A percentile compares a stretch with the other conserved stretches of the same genome.
phyloP scores from a whole-genome alignment of 1,140 invertebrate species.

The Scaptomyza pallida region DNA sequence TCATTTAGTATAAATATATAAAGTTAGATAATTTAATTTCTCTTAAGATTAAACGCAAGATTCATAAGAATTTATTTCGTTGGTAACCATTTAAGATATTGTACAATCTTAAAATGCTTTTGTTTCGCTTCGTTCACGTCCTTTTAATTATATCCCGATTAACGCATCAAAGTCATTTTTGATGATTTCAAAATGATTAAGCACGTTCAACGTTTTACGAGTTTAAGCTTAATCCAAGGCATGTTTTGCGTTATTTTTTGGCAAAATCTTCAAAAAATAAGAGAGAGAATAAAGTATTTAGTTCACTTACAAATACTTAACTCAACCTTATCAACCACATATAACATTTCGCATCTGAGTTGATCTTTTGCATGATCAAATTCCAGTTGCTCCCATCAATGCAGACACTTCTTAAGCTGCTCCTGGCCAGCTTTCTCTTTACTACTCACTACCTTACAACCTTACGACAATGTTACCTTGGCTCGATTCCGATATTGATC shows the following conservation, averaged over 20 bases:
- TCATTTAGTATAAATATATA: too few species aligned
- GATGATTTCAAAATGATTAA: too few species aligned
- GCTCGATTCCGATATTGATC: constrained; percentile 59
- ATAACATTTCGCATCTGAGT: constrained; percentile 31
- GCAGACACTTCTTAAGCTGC: constrained; percentile 29
- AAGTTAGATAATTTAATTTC: too few species aligned
- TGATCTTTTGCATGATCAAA: constrained; percentile 70
- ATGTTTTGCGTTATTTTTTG: neutral
- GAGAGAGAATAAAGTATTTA: constrained; percentile 43
- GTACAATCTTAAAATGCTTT: too few species aligned
- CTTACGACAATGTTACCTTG: constrained; percentile 24
- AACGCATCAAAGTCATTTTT: too few species aligned
- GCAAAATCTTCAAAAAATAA: too few species aligned
- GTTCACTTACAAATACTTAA: constrained; percentile 29
- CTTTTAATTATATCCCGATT: too few species aligned
- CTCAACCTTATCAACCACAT: constrained; percentile 15
- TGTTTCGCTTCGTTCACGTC: too few species aligned
- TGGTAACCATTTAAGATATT: too few species aligned
- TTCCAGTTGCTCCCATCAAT: constrained; percentile 68
- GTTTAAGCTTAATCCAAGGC: neutral
- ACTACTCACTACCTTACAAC: constrained; percentile 7
- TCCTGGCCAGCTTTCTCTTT: constrained; percentile 68
- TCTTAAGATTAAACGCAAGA: too few species aligned
- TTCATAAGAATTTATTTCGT: too few species aligned
- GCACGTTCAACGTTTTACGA: too few species aligned